These are phyloP conservation scores for Drosophila hydei DNA, from an alignment of 1,140 invertebrate species.

Conservation along the genomic window DNA sequence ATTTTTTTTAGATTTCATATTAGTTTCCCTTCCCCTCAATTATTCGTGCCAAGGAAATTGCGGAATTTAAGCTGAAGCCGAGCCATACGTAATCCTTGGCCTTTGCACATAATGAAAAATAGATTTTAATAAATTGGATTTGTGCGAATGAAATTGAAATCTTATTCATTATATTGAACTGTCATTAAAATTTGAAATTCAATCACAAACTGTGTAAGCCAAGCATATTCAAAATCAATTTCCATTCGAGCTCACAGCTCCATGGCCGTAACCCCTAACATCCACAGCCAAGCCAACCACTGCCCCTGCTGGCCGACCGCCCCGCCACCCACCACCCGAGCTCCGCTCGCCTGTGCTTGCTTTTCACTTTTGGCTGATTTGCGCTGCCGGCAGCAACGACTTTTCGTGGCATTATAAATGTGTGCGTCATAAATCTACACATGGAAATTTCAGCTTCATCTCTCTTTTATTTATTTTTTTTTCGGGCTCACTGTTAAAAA, in stretches of 20 bases:
- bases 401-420: slow-evolving; percentile 45
- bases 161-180: slow-evolving; percentile 48
- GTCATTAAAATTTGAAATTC: slow-evolving; percentile 52
- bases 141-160: slow-evolving; percentile 29
- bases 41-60: too few relatives aligned
- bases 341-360: slow-evolving; percentile 13
- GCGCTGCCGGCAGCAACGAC: slow-evolving; percentile 13
- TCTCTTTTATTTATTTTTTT: background rate
- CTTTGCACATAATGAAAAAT: background rate
- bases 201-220: slow-evolving; percentile 38
- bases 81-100: background rate
- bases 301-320: background rate
- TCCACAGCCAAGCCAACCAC: background rate
- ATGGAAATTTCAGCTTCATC: slow-evolving; percentile 11
- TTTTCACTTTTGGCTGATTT: slow-evolving; percentile 19
- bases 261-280: background rate
- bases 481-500: slow-evolving; percentile 24
- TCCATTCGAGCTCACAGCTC: slow-evolving; percentile 10
- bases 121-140: slow-evolving; percentile 19
- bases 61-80: background rate
- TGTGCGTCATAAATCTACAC: slow-evolving; percentile 51
- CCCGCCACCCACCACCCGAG: background rate
- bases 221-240: slow-evolving; percentile 44
- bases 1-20: too few relatives aligned
- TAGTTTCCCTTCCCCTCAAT: too few relatives aligned